A percentile compares a stretch with the other conserved stretches of the same genome.
Conservation (phyloP, 2,113 vertebrate species). For the Gymnorhina tibicen region DNA sequence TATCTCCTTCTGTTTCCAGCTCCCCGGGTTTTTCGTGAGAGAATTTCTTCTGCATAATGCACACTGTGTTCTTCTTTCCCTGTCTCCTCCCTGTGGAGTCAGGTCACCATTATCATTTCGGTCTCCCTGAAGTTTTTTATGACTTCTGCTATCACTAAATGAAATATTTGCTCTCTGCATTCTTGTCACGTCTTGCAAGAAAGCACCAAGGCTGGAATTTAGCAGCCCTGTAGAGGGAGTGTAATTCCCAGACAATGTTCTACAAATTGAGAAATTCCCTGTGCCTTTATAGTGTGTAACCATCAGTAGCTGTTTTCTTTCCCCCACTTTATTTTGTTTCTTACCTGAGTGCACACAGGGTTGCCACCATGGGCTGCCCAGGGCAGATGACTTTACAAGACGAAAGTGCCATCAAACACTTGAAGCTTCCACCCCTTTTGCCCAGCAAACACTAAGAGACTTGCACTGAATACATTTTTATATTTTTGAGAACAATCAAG, state of each 20-base stretch:
- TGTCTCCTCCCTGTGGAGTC: neutral
- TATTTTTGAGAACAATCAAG: neutral
- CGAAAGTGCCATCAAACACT: neutral
- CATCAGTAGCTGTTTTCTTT: neutral
- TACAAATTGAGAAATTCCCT: neutral
- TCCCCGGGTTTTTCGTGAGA: neutral
- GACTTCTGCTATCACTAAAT: neutral
- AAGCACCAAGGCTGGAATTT: neutral
- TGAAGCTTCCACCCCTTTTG: neutral
- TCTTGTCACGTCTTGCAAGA: neutral
- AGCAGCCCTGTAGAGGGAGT: neutral
- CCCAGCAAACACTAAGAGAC: neutral
- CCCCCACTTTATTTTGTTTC: neutral
- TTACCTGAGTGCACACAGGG: neutral
- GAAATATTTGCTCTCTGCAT: neutral
- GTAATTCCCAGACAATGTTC: neutral
- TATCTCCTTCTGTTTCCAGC: neutral
- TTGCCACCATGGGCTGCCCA: neutral
- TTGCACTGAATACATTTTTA: neutral
- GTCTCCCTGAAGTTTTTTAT: neutral
- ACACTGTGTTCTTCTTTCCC: neutral
- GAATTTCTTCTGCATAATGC: neutral
- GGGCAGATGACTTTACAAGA: neutral
- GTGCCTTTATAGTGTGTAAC: neutral
- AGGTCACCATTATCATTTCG: neutral